phyloP scores from a whole-genome alignment of 2,797 vertebrate species.

The Monodelphis domestica region DNA sequence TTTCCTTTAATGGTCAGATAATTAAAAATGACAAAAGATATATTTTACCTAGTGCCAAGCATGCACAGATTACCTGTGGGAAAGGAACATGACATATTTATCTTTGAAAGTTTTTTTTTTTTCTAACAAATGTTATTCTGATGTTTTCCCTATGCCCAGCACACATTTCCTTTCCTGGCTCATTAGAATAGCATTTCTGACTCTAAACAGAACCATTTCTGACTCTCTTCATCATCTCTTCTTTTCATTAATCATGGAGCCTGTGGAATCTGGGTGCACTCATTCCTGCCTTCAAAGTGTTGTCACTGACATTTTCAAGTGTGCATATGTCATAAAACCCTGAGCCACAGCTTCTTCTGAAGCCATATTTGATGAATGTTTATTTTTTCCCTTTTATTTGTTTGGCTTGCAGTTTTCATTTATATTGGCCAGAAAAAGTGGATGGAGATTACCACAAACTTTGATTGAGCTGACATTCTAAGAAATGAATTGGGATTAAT shows the following conservation, averaged over 20 bases:
- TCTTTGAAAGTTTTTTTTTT: constrained; percentile 19
- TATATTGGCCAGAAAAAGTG: neutral
- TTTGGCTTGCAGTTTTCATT: neutral
- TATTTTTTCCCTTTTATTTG: constrained; percentile 29
- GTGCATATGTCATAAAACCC: constrained; percentile 14
- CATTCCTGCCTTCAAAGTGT: neutral
- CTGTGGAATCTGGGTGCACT: neutral
- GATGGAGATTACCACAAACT: neutral
- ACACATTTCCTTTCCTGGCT: constrained; percentile 9
- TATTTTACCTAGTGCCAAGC: constrained; percentile 51
- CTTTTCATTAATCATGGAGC: constrained; percentile 50
- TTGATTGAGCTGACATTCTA: constrained; percentile 1
- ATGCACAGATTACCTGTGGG: constrained; percentile 55
- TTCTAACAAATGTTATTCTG: constrained; percentile 43
- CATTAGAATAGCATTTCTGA: constrained; percentile 14
- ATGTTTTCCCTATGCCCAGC: constrained; percentile 18
- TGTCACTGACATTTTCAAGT: constrained; percentile 25
- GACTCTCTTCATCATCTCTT: constrained; percentile 5
- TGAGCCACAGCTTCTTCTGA: neutral
- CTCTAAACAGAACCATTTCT: constrained; percentile 22
- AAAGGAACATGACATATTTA: constrained; percentile 45
- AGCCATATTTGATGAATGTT: constrained; percentile 4
- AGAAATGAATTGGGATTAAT: constrained; percentile 15
- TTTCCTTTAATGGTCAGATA: constrained; percentile 56
- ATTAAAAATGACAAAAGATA: constrained; percentile 66